These are phyloP conservation scores for Synanthedon formicaeformis DNA, from an alignment of 2,888 invertebrate species.

Conservation along the genomic window DNA sequence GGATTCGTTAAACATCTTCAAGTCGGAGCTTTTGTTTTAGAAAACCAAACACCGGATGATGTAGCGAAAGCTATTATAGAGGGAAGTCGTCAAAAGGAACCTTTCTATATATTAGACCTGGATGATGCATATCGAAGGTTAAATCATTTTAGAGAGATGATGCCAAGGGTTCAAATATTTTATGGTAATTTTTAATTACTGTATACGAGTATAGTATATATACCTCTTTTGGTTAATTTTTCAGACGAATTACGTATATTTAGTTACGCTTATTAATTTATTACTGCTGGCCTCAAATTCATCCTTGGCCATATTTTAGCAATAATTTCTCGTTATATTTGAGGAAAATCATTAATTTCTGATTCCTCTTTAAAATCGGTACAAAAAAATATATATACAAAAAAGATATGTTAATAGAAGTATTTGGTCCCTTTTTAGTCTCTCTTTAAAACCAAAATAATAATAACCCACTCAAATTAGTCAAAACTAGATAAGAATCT, in stretches of 20 bases:
- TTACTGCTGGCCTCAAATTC: too few relatives aligned
- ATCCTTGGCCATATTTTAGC: too few relatives aligned
- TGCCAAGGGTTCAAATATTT: slow-evolving; percentile 28
- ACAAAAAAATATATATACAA: too few relatives aligned
- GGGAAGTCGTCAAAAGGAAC: slow-evolving; percentile 20
- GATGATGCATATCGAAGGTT: slow-evolving; percentile 22
- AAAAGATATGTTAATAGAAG: too few relatives aligned
- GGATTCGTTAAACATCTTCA: neutral
- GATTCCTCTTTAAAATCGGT: too few relatives aligned
- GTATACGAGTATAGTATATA: neutral
- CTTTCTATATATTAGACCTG: slow-evolving; percentile 26
- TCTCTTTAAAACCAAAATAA: too few relatives aligned
- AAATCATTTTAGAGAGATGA: slow-evolving; percentile 19
- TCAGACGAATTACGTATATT: neutral
- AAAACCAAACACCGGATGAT: slow-evolving; percentile 14
- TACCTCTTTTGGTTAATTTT: neutral
- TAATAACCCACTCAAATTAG: too few relatives aligned
- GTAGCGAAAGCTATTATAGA: slow-evolving; percentile 22
- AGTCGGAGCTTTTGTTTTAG: neutral
- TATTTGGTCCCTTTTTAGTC: too few relatives aligned
- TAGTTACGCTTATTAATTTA: too few relatives aligned
- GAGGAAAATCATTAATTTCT: too few relatives aligned
- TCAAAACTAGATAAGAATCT: too few relatives aligned
- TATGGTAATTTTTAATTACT: slow-evolving; percentile 19
- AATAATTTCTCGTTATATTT: too few relatives aligned